These are phyloP conservation scores for Alviniconcha marisindica DNA, from an alignment of 1,140 invertebrate genomes.

Conservation along the genomic window DNA sequence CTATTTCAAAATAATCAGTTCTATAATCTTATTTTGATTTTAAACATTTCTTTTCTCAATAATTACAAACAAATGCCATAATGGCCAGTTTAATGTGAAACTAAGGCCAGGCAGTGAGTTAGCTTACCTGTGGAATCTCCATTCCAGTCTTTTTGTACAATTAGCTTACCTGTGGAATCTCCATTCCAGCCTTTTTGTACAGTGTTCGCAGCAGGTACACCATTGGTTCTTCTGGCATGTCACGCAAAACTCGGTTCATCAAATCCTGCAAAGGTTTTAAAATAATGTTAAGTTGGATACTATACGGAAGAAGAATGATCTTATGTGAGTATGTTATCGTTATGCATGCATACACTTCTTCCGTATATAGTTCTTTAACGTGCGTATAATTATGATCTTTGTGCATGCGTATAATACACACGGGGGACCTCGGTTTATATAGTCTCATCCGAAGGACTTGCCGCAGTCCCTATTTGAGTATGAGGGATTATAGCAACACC, in stretches of 20 bases:
- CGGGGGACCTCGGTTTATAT: background rate
- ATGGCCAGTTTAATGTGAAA: no score
- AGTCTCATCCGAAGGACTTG: background rate
- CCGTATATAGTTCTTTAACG: background rate
- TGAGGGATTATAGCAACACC: no score
- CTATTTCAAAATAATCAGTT: no score
- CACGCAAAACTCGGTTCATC: slow-evolving; percentile 72
- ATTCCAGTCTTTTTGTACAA: slow-evolving; percentile 68
- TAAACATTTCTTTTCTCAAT: no score
- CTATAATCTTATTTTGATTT: no score
- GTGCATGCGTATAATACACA: background rate
- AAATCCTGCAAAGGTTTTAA: slow-evolving; percentile 64
- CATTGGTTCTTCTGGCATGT: slow-evolving; percentile 71
- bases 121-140: slow-evolving; percentile 65
- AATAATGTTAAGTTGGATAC: background rate
- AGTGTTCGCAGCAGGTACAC: slow-evolving; percentile 65
- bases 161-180: slow-evolving; percentile 65
- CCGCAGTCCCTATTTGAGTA: no score
- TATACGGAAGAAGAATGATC: background rate
- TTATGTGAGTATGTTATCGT: background rate
- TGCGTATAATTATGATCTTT: background rate
- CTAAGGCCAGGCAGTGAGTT: no score
- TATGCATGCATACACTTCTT: background rate
- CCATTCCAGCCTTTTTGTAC: slow-evolving; percentile 68
- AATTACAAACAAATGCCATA: no score